These are phyloP conservation scores for Xestia xanthographa DNA, from an alignment of 2,888 invertebrate genomes.

Conservation along the genomic window DNA sequence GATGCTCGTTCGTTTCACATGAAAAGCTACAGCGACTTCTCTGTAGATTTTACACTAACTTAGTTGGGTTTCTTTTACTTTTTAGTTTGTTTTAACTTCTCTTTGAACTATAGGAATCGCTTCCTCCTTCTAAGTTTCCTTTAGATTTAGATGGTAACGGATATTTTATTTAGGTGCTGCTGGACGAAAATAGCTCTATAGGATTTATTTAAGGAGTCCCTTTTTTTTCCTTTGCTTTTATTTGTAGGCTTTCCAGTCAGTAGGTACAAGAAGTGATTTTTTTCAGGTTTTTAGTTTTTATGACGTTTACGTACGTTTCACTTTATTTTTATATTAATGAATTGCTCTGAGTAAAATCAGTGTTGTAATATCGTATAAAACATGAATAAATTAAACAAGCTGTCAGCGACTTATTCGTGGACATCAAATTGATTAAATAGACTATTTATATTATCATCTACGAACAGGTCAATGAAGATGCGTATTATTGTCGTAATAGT, in stretches of 20 bases:
- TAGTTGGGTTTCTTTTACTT: conserved; percentile 61
- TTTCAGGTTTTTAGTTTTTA: not conserved
- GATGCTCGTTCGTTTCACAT: conserved; percentile 58
- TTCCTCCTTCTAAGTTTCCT: conserved; percentile 45
- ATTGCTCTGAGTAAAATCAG: not conserved
- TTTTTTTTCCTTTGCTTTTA: conserved; percentile 2
- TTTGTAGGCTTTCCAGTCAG: not conserved
- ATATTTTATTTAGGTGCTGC: conserved; percentile 52
- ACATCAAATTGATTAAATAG: not conserved
- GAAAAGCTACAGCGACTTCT: conserved; percentile 64
- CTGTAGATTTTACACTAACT: conserved; percentile 63
- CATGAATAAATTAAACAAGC: not conserved
- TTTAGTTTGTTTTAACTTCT: conserved; percentile 53
- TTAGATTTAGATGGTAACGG: conserved; percentile 48
- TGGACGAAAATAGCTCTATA: conserved; percentile 14
- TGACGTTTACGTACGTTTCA: not conserved
- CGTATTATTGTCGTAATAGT: not conserved
- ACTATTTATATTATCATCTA: not conserved
- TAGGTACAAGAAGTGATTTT: not conserved
- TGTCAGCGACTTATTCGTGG: not conserved
- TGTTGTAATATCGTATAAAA: not conserved
- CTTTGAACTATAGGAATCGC: conserved; percentile 58
- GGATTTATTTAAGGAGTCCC: not conserved
- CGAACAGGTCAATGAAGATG: conserved; percentile 7
- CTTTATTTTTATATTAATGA: not conserved